Evolutionary conservation across 1,140 invertebrate genomes (phyloP).

Genomic region (Aphelenchoides fujianensis): DNA sequence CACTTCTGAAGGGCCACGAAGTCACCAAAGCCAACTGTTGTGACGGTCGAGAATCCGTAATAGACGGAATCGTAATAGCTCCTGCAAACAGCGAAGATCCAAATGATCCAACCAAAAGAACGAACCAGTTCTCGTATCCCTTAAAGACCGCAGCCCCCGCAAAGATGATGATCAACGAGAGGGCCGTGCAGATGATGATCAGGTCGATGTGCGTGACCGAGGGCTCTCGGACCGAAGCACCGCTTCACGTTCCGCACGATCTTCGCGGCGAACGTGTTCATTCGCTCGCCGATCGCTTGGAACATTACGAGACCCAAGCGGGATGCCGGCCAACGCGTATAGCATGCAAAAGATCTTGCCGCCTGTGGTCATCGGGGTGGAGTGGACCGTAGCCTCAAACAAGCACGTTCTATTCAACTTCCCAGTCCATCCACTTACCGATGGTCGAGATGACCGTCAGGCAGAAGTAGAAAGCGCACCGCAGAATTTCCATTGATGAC

Average conservation of each 20-base stretch:
- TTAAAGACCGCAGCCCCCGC: constrained; percentile 92
- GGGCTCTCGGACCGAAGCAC: constrained; percentile 67
- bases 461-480: constrained; percentile 99
- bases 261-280: constrained; percentile 91
- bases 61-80: constrained; percentile 97
- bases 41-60: constrained; percentile 97
- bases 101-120: too few species aligned
- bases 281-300: constrained; percentile 91
- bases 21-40: constrained; percentile 82
- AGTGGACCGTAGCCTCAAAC: constrained; percentile 63
- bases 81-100: too few species aligned
- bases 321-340: constrained; percentile 64
- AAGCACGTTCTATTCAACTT: background rate
- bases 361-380: constrained; percentile 60
- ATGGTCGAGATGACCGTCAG: constrained; percentile 98
- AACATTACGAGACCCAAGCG: constrained; percentile 96
- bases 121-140: constrained; percentile 90
- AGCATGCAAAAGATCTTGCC: constrained; percentile 65
- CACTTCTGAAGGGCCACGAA: constrained; percentile 71
- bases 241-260: constrained; percentile 80
- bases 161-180: constrained; percentile 91
- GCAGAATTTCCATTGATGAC: constrained; percentile 89
- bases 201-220: constrained; percentile 95
- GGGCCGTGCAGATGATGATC: constrained; percentile 86
- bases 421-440: constrained; percentile 69